A percentile compares a stretch with the other conserved stretches of the same genome.
Conservation (phyloP, 2,888 invertebrate species). For the Anodontia alba region DNA sequence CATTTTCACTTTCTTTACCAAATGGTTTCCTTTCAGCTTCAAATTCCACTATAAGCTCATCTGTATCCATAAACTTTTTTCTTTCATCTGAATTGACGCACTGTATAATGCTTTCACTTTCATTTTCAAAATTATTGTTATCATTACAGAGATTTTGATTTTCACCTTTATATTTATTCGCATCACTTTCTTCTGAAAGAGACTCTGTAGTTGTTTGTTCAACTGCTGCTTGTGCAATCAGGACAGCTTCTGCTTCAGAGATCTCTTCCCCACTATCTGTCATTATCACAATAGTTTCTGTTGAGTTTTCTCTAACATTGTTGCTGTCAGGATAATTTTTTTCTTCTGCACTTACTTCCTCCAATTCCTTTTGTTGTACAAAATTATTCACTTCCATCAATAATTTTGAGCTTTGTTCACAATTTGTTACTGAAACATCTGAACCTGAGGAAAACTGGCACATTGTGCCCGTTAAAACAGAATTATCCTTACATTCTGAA, state of each 20-base stretch:
- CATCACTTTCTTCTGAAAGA: not conserved
- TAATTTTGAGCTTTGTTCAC: not conserved
- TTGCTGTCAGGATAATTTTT: constrained; percentile 10
- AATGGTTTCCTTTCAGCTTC: not conserved
- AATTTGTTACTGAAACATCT: not conserved
- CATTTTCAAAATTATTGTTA: not conserved
- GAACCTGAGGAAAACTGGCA: not conserved
- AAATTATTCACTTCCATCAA: not conserved
- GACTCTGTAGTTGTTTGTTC: not conserved
- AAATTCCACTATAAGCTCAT: not conserved
- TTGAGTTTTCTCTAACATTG: constrained; percentile 12
- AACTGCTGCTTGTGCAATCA: constrained; percentile 68
- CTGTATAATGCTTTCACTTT: not conserved
- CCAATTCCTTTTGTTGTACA: not conserved
- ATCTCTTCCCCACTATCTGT: constrained; percentile 69
- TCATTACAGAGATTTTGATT: not conserved
- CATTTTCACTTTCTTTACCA: not conserved
- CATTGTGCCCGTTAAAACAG: not conserved
- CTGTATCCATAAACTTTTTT: not conserved
- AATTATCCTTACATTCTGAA: not conserved
- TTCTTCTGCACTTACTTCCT: not conserved
- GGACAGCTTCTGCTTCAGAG: constrained; percentile 73
- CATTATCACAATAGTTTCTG: constrained; percentile 71
- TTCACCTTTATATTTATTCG: not conserved
- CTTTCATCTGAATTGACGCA: not conserved